phyloP scores from a whole-genome alignment of 2,888 invertebrate species.

The Scrobipalpa costella region DNA sequence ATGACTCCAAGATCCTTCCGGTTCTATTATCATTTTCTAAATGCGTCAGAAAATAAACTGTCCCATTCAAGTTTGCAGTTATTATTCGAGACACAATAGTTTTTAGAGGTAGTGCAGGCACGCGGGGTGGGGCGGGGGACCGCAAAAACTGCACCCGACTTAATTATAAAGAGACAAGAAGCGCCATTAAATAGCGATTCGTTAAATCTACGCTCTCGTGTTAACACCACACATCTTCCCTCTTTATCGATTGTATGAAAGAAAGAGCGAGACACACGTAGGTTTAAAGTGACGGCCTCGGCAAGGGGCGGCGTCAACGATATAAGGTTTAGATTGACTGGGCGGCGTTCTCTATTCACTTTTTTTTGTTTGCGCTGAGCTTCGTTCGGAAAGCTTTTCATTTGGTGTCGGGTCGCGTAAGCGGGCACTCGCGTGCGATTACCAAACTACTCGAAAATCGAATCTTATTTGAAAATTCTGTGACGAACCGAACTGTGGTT shows the following conservation, averaged over 20 bases:
- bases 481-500: conserved; percentile 30
- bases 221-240: conserved; percentile 65
- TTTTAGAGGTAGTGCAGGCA: conserved; percentile 47
- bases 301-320: conserved; percentile 84
- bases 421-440: conserved; percentile 50
- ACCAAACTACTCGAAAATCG: conserved; percentile 32
- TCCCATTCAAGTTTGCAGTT: conserved; percentile 47
- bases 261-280: conserved; percentile 50
- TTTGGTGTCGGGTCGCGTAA: conserved; percentile 70
- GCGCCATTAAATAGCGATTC: conserved; percentile 80
- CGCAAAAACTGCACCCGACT: conserved; percentile 81
- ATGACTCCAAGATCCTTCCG: conserved; percentile 56
- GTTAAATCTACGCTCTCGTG: conserved; percentile 79
- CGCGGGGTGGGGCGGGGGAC: conserved; percentile 48
- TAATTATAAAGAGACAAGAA: conserved; percentile 82
- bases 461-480: conserved; percentile 31
- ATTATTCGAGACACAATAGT: conserved; percentile 69
- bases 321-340: conserved; percentile 80
- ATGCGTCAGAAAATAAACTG: conserved; percentile 54
- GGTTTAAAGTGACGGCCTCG: conserved; percentile 80
- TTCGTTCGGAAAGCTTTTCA: conserved; percentile 61
- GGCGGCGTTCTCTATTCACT: conserved; percentile 78
- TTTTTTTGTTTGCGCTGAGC: conserved; percentile 65
- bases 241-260: conserved; percentile 47
- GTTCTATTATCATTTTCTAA: conserved; percentile 40